These are phyloP conservation scores for Hoplostethus atlanticus DNA, from an alignment of 2,797 vertebrate species.

Conservation along the genomic window DNA sequence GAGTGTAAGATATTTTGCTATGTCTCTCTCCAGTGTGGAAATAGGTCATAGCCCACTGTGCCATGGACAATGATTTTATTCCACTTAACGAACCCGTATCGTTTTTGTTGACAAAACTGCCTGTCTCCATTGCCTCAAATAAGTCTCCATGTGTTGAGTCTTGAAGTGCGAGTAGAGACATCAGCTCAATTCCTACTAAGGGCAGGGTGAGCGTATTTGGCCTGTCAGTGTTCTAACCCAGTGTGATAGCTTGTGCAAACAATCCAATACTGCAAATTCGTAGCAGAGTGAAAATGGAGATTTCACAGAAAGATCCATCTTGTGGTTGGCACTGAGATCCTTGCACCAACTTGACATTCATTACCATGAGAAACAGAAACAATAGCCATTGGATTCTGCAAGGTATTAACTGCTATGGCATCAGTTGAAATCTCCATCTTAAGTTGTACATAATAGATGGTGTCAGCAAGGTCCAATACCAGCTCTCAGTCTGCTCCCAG, in stretches of 20 bases:
- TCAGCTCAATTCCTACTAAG: no score
- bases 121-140: conserved; percentile 10
- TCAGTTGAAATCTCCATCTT: conserved; percentile 36
- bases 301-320: conserved; percentile 20
- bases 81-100: conserved; percentile 24
- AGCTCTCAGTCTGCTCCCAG: background rate
- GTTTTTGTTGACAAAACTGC: conserved; percentile 32
- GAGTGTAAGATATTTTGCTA: background rate
- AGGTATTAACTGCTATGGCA: conserved; percentile 42
- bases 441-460: conserved; percentile 27
- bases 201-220: conserved; percentile 23
- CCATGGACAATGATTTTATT: conserved; percentile 18
- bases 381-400: conserved; percentile 28
- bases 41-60: background rate
- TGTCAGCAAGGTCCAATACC: conserved; percentile 11
- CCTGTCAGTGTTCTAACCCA: conserved; percentile 11
- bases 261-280: conserved; percentile 40
- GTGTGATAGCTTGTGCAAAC: conserved; percentile 35
- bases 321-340: conserved; percentile 43
- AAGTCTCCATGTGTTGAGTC: conserved; percentile 20
- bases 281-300: conserved; percentile 29
- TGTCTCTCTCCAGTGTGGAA: background rate
- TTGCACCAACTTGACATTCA: conserved; percentile 48
- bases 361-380: conserved; percentile 28
- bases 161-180: conserved; percentile 18